These are phyloP conservation scores for Tetrax tetrax DNA, from an alignment of 2,113 vertebrate species.

Conservation along the genomic window DNA sequence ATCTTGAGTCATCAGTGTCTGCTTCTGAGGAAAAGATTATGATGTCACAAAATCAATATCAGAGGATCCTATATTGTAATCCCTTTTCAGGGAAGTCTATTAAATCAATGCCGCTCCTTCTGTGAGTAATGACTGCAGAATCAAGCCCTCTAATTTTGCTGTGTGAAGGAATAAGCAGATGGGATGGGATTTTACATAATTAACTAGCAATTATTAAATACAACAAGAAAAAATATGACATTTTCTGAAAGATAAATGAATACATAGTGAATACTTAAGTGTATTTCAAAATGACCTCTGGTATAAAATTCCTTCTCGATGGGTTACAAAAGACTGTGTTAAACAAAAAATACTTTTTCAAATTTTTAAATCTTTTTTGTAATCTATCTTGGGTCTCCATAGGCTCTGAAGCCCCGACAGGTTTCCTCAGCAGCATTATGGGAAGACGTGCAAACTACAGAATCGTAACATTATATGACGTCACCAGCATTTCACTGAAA, in stretches of 20 bases:
- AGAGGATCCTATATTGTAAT: constrained; percentile 34
- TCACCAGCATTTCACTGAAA: neutral
- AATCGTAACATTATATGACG: neutral
- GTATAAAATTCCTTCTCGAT: neutral
- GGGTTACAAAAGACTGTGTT: neutral
- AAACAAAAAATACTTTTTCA: neutral
- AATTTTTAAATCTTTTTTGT: neutral
- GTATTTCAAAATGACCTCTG: neutral
- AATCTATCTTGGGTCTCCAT: neutral
- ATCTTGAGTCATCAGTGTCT: constrained; percentile 18
- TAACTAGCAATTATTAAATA: constrained; percentile 30
- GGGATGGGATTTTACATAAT: constrained; percentile 23
- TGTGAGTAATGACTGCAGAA: constrained; percentile 11
- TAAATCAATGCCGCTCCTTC: constrained; percentile 38
- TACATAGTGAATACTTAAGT: neutral
- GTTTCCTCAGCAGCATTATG: neutral
- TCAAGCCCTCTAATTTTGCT: neutral
- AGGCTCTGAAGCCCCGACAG: rapidly evolving
- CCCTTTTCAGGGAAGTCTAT: constrained; percentile 46
- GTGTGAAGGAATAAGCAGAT: constrained; percentile 36
- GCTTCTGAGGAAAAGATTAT: constrained; percentile 36
- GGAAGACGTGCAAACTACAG: neutral
- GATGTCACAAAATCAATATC: constrained; percentile 58
- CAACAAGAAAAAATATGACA: neutral
- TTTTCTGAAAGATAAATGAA: neutral